Percentiles rank a stretch among this genome's conserved stretches.
Conservation (phyloP, 2,888 invertebrate genomes). For the Drepanosiphum platanoidis region DNA sequence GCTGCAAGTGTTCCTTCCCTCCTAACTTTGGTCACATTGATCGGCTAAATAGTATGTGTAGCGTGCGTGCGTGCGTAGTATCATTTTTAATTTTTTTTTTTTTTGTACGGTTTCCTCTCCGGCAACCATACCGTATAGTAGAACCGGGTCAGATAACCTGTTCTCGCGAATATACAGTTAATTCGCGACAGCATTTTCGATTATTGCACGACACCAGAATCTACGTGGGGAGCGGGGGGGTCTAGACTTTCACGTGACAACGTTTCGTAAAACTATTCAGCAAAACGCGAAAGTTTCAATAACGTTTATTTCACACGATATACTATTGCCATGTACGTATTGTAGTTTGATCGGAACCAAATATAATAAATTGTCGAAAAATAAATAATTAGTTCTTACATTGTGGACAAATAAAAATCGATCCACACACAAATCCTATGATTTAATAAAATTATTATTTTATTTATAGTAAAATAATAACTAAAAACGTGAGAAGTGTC, state of each 20-base stretch:
- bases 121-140: neutral
- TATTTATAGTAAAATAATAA: no score
- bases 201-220: neutral
- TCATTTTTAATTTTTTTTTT: neutral
- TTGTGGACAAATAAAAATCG: no score
- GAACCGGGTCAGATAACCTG: conserved; percentile 47
- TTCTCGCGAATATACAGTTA: conserved; percentile 32
- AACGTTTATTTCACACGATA: neutral
- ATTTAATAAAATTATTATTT: no score
- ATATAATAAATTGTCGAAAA: no score
- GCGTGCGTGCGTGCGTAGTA: neutral
- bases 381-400: no score
- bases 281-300: conserved; percentile 38
- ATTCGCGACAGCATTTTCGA: conserved; percentile 39
- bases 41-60: neutral
- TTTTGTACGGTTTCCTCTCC: conserved; percentile 39
- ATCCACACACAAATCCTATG: no score
- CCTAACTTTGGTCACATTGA: neutral
- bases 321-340: neutral
- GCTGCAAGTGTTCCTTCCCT: neutral
- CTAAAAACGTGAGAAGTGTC: no score
- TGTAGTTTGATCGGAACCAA: no score
- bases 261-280: conserved; percentile 25
- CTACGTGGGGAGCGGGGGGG: neutral
- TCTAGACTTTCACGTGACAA: conserved; percentile 43